Base-by-base conservation (phyloP, 2,888 invertebrate genomes). In the Papilio elwesi region DNA sequence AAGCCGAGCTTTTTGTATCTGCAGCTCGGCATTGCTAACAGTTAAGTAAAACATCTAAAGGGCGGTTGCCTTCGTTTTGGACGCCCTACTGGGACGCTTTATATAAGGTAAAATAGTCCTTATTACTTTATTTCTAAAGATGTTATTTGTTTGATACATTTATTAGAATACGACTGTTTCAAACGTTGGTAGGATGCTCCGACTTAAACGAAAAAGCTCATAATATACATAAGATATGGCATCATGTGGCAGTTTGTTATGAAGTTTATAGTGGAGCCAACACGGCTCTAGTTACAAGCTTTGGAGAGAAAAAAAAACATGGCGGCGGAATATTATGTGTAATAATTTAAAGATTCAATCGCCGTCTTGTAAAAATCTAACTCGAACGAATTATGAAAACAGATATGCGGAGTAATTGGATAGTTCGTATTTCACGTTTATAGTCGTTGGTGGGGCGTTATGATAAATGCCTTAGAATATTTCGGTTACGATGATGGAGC, bases 181-280 rank as follows among this genome's bases (percentile, higher is more conserved):
- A 63, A 74, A 74, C 16, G 76, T 67, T 72, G 64, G 65, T 71
- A 53, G 73, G 78, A 79, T 80, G 81, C 81, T 85, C 84, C 81
- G 86, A 85, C 86, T 89, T 90, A 87, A 90, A 90, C 89, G 90
- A 90, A 92, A 92, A 92, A 88, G 89, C 91, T 93, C 94, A 91
- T 94, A 94, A 93, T 89, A 84, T 92, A 89, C 85, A 89, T 89
- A 90, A 93, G 93, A 94, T 93, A 94, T 90, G 86, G 92, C 87
- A 84, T 82, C 85, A 86, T 86, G 86, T 88, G 91, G 92, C 92
- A 92, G 92, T 94, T 92, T 91, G 92, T 94, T 93, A 91, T 89
- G 90, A 90, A 91, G 88, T 94, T 94, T 94, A 94, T 93, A 89
- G 91, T 90, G 87, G 78, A 87, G 83, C 84, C 87, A 87, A 84